phyloP scores from a whole-genome alignment of 2,888 invertebrate species.

The Periphyllus acericola region DNA sequence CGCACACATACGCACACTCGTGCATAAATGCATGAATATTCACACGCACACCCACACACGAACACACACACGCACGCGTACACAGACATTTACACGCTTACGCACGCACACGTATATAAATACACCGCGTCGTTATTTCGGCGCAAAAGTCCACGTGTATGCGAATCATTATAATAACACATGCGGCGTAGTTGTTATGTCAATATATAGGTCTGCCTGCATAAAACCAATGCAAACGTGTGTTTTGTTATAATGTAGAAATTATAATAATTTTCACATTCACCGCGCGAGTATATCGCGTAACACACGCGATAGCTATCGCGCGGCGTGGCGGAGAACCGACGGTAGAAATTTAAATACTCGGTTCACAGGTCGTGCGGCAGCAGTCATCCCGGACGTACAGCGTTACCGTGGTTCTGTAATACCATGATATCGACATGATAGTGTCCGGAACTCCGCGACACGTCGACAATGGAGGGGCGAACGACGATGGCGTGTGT shows the following conservation, averaged over 20 bases:
- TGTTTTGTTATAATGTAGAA: neutral
- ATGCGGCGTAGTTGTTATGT: too few relatives aligned
- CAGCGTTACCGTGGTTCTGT: too few relatives aligned
- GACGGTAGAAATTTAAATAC: constrained; percentile 28
- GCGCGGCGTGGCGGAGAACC: neutral
- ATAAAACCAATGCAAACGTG: neutral
- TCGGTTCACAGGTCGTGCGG: constrained; percentile 4
- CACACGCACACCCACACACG: too few relatives aligned
- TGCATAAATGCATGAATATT: neutral
- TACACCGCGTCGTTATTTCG: neutral
- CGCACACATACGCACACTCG: too few relatives aligned
- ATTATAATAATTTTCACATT: constrained; percentile 46
- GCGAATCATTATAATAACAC: neutral
- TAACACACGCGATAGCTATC: constrained; percentile 6
- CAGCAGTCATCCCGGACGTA: too few relatives aligned
- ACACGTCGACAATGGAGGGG: too few relatives aligned
- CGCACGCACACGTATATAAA: too few relatives aligned
- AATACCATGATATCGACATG: too few relatives aligned
- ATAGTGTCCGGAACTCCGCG: too few relatives aligned
- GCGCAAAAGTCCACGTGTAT: neutral
- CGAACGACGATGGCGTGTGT: too few relatives aligned
- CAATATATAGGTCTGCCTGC: neutral
- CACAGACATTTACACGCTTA: too few relatives aligned
- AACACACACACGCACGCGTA: too few relatives aligned
- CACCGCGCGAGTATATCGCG: neutral